Evolutionary conservation across 2,797 vertebrate species (phyloP).

Genomic region (Sebastiscus tertius): DNA sequence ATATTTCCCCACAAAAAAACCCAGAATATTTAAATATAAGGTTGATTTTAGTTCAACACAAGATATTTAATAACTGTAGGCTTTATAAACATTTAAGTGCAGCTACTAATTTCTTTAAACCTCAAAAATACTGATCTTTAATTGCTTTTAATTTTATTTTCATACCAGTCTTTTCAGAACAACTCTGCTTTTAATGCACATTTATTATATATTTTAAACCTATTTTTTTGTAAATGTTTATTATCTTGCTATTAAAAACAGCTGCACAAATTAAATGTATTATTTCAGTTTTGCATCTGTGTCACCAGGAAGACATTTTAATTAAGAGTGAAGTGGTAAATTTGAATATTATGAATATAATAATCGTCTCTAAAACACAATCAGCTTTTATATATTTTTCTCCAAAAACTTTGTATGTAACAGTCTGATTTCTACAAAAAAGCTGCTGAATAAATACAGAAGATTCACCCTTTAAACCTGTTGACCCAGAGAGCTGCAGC

Average conservation of each 20-base stretch:
- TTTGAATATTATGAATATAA: neutral
- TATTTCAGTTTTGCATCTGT: neutral
- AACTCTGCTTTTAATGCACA: no score
- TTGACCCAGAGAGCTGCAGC: neutral
- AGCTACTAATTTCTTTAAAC: no score
- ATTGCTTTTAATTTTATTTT: neutral
- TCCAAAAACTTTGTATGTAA: neutral
- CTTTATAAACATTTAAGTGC: neutral
- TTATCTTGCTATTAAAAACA: neutral
- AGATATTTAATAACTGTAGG: neutral
- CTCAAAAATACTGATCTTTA: neutral
- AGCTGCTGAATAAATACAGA: neutral
- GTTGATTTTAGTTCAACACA: accelerated
- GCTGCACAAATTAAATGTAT: neutral
- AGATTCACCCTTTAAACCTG: neutral
- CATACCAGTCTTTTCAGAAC: neutral
- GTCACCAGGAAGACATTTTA: neutral
- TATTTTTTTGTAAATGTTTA: no score
- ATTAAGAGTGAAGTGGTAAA: neutral
- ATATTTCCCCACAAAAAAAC: neutral
- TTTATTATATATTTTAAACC: no score
- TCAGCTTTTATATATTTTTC: neutral
- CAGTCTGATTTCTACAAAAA: neutral
- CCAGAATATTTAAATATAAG: neutral
- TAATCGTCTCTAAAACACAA: neutral